phyloP scores from a whole-genome alignment of 2,113 vertebrate species.

The Hyaena hyaena region DNA sequence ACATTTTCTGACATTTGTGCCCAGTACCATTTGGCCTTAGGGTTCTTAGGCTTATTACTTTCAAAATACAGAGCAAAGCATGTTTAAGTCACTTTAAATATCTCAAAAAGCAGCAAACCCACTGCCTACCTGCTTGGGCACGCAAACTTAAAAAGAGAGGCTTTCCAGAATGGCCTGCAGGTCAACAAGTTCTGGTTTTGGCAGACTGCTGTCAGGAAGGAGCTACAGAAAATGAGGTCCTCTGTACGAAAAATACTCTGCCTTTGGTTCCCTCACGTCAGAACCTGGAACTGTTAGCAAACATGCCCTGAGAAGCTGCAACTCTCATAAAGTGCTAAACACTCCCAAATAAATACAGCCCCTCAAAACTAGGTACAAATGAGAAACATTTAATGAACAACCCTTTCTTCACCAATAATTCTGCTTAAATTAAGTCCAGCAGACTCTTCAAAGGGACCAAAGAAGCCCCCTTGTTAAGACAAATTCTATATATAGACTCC shows the following conservation, averaged over 20 bases:
- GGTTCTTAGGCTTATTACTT: constrained; percentile 55
- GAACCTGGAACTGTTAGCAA: constrained; percentile 44
- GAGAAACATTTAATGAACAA: constrained; percentile 67
- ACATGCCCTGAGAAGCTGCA: constrained; percentile 32
- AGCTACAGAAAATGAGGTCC: constrained; percentile 45
- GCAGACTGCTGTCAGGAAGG: constrained; percentile 62
- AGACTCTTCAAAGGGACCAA: constrained; percentile 70
- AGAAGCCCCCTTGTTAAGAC: constrained; percentile 50
- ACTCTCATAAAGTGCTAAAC: constrained; percentile 57
- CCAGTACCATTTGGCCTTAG: constrained; percentile 58
- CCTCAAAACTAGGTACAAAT: constrained; percentile 61
- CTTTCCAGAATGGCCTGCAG: constrained; percentile 49
- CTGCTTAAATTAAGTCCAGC: constrained; percentile 73
- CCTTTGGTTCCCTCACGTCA: constrained; percentile 49
- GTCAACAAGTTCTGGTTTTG: constrained; percentile 60
- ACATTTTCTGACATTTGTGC: constrained; percentile 62
- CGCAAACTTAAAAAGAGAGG: constrained; percentile 45
- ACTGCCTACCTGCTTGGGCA: constrained; percentile 65
- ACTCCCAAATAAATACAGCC: constrained; percentile 45
- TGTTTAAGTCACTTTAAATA: constrained; percentile 70
- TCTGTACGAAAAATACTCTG: neutral
- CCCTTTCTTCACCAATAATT: constrained; percentile 61
- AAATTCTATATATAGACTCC: constrained; percentile 63
- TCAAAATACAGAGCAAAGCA: constrained; percentile 65
- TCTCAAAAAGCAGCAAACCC: constrained; percentile 59